Percentiles rank a stretch among this genome's conserved stretches.
These are phyloP conservation scores for Fregetta grallaria DNA, from an alignment of 2,113 vertebrate genomes.

Conservation along the genomic window DNA sequence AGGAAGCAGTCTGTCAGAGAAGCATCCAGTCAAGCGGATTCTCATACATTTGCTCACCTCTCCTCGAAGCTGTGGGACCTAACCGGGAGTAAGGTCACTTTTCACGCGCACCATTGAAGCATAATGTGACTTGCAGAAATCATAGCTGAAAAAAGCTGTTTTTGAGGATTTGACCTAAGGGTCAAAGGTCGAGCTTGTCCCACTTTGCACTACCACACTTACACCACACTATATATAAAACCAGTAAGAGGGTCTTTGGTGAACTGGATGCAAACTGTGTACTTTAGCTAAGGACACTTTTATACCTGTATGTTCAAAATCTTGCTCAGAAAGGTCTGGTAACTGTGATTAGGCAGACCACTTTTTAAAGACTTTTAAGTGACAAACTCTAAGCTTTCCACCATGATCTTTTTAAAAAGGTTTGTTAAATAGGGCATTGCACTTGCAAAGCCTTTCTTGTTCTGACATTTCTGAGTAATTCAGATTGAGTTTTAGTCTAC, in stretches of 20 bases:
- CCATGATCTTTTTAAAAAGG: neutral
- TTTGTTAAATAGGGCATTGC: slow-evolving; percentile 30
- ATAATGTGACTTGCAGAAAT: neutral
- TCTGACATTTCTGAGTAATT: slow-evolving; percentile 30
- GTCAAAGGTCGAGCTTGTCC: neutral
- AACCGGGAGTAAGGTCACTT: neutral
- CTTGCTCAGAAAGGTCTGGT: neutral
- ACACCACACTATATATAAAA: neutral
- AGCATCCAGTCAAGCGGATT: neutral
- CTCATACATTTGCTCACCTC: neutral
- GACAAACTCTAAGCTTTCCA: neutral
- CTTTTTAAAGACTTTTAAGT: neutral
- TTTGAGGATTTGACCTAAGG: neutral
- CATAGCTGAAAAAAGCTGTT: neutral
- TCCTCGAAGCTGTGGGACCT: neutral
- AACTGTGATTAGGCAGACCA: neutral
- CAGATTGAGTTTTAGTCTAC: slow-evolving; percentile 35
- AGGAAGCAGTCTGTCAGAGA: neutral
- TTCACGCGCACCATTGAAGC: neutral
- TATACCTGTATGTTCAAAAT: neutral
- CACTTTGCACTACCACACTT: neutral
- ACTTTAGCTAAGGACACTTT: neutral
- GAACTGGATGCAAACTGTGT: neutral
- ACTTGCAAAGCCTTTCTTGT: slow-evolving; percentile 31
- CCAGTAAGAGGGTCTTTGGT: neutral